These are phyloP conservation scores for Fukomys damarensis DNA, from an alignment of 2,113 vertebrate genomes.

Conservation along the genomic window DNA sequence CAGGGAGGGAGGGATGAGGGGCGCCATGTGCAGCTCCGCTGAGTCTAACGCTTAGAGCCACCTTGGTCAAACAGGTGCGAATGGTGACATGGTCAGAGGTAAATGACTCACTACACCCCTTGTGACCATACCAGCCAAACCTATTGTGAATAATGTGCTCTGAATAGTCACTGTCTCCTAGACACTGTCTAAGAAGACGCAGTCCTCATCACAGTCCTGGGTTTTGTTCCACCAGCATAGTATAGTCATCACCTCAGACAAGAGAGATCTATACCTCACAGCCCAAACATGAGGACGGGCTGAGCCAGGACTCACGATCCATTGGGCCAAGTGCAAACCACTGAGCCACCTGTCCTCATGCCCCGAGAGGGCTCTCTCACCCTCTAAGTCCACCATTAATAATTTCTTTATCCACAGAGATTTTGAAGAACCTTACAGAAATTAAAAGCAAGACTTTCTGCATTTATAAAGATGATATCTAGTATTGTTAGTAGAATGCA, in stretches of 20 bases:
- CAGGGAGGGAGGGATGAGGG: too few relatives aligned
- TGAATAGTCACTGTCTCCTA: not conserved
- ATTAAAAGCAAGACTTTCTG: not conserved
- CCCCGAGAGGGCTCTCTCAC: not conserved
- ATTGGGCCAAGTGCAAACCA: not conserved
- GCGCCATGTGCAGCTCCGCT: not conserved
- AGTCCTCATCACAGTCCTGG: not conserved
- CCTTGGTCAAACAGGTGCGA: not conserved
- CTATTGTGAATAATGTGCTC: not conserved
- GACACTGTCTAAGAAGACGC: not conserved
- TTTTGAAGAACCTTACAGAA: not conserved
- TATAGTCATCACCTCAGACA: not conserved
- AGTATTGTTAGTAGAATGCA: not conserved
- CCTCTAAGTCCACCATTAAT: not conserved
- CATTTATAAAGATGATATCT: not conserved
- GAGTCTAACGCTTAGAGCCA: not conserved
- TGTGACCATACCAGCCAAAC: not conserved
- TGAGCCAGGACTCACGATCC: too few relatives aligned
- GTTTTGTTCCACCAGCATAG: not conserved
- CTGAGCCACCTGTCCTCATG: accelerated
- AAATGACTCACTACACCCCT: not conserved
- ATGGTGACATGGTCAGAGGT: not conserved
- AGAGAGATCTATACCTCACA: not conserved
- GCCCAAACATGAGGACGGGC: accelerated
- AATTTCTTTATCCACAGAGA: not conserved